Evolutionary conservation across 2,888 invertebrate species (phyloP).

Genomic region (Stenoptilia bipunctidactyla): DNA sequence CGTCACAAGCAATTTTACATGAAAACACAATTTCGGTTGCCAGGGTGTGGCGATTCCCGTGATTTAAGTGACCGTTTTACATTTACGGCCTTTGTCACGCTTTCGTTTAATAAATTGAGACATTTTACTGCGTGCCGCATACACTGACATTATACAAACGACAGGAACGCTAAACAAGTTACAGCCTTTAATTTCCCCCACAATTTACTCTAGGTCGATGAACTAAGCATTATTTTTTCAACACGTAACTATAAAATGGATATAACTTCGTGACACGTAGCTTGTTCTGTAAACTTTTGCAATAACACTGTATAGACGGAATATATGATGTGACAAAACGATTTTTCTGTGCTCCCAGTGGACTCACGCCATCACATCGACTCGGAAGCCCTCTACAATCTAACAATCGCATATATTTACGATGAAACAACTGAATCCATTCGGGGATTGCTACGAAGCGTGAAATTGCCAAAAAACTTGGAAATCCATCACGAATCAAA

Average conservation of each 20-base stretch:
- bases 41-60: conserved; percentile 39
- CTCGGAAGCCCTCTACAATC: neutral
- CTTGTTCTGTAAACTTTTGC: neutral
- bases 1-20: conserved; percentile 36
- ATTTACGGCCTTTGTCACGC: conserved; percentile 54
- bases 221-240: too few species aligned
- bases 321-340: conserved; percentile 1
- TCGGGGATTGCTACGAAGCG: conserved; percentile 42
- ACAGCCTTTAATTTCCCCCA: neutral
- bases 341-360: neutral
- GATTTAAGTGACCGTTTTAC: conserved; percentile 46
- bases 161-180: neutral
- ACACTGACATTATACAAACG: neutral
- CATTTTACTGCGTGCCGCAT: conserved; percentile 27
- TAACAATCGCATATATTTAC: conserved; percentile 1
- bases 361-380: neutral
- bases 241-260: neutral
- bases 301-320: neutral
- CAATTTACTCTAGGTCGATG: neutral
- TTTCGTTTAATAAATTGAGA: conserved; percentile 47
- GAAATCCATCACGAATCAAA: conserved; percentile 66
- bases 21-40: conserved; percentile 40
- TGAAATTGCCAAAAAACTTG: conserved; percentile 65
- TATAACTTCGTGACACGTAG: neutral
- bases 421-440: conserved; percentile 30